A percentile compares a stretch with the other conserved stretches of the same genome.
These are phyloP conservation scores for Apamea anceps DNA, from an alignment of 2,888 invertebrate species.

Conservation along the genomic window DNA sequence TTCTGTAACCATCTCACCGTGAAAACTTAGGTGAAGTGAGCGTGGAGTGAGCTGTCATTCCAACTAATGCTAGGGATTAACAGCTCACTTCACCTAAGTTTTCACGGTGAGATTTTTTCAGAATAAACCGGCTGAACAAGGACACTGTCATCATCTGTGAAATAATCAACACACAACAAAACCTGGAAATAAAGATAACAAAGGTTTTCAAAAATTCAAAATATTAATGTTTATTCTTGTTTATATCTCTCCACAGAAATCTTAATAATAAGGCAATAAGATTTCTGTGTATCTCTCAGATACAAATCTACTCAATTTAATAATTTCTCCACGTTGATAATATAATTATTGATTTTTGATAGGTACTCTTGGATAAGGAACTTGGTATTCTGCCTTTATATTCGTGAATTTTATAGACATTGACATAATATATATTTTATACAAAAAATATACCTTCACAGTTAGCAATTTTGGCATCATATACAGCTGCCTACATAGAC, in stretches of 20 bases:
- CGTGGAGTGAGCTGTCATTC: too few relatives aligned
- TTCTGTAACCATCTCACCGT: too few relatives aligned
- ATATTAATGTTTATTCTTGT: not conserved
- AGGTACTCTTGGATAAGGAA: too few relatives aligned
- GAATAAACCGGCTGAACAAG: too few relatives aligned
- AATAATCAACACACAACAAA: not conserved
- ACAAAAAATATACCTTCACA: not conserved
- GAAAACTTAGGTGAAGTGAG: too few relatives aligned
- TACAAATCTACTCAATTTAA: constrained; percentile 21
- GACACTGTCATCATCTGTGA: constrained; percentile 1
- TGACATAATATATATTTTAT: not conserved
- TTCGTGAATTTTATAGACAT: not conserved
- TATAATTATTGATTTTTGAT: not conserved
- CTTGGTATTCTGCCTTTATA: not conserved
- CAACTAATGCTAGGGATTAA: too few relatives aligned
- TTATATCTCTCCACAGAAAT: not conserved
- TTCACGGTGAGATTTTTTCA: too few relatives aligned
- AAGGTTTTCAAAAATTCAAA: not conserved
- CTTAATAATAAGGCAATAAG: too few relatives aligned
- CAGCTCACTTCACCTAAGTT: too few relatives aligned
- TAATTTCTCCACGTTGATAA: not conserved
- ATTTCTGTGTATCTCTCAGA: too few relatives aligned
- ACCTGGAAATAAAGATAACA: not conserved
- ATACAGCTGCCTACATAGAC: not conserved
- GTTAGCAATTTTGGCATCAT: not conserved